phyloP scores from a whole-genome alignment of 2,888 invertebrate genomes.

The Megamerina dolium region DNA sequence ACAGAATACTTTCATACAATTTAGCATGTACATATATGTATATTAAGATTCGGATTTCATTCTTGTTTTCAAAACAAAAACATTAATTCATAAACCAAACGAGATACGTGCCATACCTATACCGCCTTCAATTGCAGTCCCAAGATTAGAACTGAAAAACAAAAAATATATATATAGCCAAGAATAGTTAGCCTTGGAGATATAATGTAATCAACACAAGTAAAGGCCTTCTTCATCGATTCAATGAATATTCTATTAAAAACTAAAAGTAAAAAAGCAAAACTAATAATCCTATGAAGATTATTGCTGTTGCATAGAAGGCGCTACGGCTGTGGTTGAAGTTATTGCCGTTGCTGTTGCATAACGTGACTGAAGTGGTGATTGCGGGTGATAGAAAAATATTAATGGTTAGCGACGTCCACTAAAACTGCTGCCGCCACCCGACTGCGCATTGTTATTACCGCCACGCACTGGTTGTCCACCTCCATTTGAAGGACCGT shows the following conservation, averaged over 20 bases:
- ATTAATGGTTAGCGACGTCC: slow-evolving; percentile 44
- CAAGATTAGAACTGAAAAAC: too few relatives aligned
- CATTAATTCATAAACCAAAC: too few relatives aligned
- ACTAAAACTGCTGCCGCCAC: slow-evolving; percentile 38
- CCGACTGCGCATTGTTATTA: slow-evolving; percentile 36
- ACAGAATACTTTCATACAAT: too few relatives aligned
- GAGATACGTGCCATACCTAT: too few relatives aligned
- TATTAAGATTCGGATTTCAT: too few relatives aligned
- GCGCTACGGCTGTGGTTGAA: slow-evolving; percentile 25
- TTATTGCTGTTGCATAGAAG: slow-evolving; percentile 21
- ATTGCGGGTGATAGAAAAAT: slow-evolving; percentile 30
- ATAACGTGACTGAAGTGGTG: slow-evolving; percentile 10
- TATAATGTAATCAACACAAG: too few relatives aligned
- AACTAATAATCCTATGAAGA: slow-evolving; percentile 27
- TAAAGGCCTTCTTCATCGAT: slow-evolving; percentile 11
- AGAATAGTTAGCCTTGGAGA: too few relatives aligned
- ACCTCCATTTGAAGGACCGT: slow-evolving; percentile 34
- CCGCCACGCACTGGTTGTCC: slow-evolving; percentile 43
- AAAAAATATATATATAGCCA: too few relatives aligned
- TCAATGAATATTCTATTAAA: slow-evolving; percentile 15
- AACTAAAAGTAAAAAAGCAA: slow-evolving; percentile 4
- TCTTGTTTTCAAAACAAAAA: too few relatives aligned
- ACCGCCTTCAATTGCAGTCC: too few relatives aligned
- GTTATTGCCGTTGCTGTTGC: slow-evolving; percentile 19
- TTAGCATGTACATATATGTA: too few relatives aligned